Conservation (phyloP, 2,113 vertebrate species). For the Papio anubis region DNA sequence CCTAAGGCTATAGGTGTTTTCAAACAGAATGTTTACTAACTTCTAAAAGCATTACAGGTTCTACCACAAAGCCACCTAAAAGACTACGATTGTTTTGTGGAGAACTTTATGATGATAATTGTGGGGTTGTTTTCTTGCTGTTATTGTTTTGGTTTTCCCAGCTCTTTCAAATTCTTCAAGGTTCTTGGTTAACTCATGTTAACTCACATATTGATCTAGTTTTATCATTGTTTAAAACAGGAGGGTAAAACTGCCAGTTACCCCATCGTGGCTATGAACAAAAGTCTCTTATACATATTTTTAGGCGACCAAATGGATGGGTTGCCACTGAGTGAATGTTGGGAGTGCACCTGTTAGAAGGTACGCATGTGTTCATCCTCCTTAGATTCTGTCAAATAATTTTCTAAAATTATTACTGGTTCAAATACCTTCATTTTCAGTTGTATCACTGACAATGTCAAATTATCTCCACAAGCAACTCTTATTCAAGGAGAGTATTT, state of each 20-base stretch:
- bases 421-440: accelerated
- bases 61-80: not conserved
- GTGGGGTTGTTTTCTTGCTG: not conserved
- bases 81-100: not conserved
- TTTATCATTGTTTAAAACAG: not conserved
- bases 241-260: not conserved
- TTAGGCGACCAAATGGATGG: not conserved
- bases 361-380: accelerated
- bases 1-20: no score
- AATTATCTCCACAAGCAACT: no score
- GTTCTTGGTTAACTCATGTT: not conserved
- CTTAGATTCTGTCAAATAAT: accelerated
- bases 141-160: not conserved
- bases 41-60: no score
- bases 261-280: accelerated
- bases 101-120: not conserved
- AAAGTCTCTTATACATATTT: accelerated
- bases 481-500: not conserved
- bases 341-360: accelerated
- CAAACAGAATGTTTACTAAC: not conserved
- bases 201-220: not conserved
- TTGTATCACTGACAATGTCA: accelerated
- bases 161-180: not conserved
- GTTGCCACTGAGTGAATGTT: accelerated
- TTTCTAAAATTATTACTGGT: accelerated